Evolutionary conservation across 2,797 vertebrate genomes (phyloP).

Genomic region (Luscinia megarhynchos): DNA sequence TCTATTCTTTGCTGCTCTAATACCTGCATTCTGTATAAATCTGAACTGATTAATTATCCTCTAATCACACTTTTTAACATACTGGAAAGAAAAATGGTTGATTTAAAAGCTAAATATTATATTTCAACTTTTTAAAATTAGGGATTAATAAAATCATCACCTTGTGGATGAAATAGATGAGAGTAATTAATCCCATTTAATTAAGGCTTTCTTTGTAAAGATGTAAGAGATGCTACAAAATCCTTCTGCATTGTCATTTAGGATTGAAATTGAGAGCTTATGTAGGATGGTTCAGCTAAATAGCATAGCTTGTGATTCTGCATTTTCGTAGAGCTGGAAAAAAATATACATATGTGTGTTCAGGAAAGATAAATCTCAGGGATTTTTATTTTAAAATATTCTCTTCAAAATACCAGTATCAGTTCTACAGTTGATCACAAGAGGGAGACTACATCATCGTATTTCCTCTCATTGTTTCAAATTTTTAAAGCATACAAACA

Average conservation of each 20-base stretch:
- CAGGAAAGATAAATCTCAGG: not conserved
- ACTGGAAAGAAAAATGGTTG: constrained; percentile 8
- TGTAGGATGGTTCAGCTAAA: not conserved
- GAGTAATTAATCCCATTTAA: constrained; percentile 17
- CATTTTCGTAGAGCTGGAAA: constrained; percentile 19
- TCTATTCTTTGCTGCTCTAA: not conserved
- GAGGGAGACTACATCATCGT: constrained; percentile 32
- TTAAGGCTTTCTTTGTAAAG: constrained; percentile 59
- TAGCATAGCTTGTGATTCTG: not conserved
- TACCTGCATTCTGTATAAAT: not conserved
- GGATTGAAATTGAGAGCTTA: not conserved
- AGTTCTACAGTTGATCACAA: constrained; percentile 36
- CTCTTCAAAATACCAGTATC: not conserved
- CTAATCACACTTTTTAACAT: not conserved
- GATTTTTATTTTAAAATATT: not conserved
- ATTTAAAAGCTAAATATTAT: not conserved
- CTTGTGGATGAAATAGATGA: constrained; percentile 9
- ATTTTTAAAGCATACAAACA: constrained; percentile 7
- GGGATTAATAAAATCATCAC: constrained; percentile 32
- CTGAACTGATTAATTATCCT: not conserved
- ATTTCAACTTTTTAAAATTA: not conserved
- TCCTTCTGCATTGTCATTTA: not conserved
- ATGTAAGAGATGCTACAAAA: constrained; percentile 45
- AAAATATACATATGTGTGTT: not conserved
- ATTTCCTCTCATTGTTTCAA: constrained; percentile 10